These are phyloP conservation scores for Chymomyza costata DNA, from an alignment of 1,140 invertebrate genomes.

Conservation along the genomic window DNA sequence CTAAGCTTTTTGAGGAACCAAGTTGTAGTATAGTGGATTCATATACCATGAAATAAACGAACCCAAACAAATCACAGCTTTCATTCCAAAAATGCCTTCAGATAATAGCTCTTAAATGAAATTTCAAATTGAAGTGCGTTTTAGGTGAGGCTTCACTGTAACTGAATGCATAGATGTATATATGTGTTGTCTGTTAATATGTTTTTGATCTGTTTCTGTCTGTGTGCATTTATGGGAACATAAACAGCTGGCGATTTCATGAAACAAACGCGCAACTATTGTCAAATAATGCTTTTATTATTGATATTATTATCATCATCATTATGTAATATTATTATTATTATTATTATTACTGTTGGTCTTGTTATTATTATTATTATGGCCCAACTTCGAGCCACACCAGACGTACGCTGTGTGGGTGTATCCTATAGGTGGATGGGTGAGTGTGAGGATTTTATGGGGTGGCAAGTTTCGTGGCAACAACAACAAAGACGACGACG, in stretches of 20 bases:
- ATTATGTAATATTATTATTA: conserved; percentile 35
- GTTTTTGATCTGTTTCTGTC: conserved; percentile 8
- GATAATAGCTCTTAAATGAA: no score
- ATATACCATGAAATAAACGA: no score
- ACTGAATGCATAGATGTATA: no score
- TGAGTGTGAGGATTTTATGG: background rate
- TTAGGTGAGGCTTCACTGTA: no score
- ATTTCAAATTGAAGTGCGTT: no score
- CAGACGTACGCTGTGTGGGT: no score
- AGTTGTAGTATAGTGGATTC: no score
- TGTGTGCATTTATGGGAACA: conserved; percentile 47
- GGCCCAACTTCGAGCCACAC: no score
- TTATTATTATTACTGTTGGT: conserved; percentile 43
- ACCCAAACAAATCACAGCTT: no score
- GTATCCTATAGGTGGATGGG: no score
- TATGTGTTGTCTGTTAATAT: background rate
- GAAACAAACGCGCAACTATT: conserved; percentile 46
- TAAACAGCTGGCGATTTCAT: conserved; percentile 61
- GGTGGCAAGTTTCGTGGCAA: conserved; percentile 36
- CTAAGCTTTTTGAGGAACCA: no score
- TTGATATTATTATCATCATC: conserved; percentile 54
- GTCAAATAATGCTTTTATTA: conserved; percentile 49
- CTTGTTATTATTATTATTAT: conserved; percentile 54
- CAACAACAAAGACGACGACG: conserved; percentile 6
- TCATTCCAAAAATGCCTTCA: no score